phyloP scores from a whole-genome alignment of 2,113 vertebrate genomes.

The Phocoena sinus region DNA sequence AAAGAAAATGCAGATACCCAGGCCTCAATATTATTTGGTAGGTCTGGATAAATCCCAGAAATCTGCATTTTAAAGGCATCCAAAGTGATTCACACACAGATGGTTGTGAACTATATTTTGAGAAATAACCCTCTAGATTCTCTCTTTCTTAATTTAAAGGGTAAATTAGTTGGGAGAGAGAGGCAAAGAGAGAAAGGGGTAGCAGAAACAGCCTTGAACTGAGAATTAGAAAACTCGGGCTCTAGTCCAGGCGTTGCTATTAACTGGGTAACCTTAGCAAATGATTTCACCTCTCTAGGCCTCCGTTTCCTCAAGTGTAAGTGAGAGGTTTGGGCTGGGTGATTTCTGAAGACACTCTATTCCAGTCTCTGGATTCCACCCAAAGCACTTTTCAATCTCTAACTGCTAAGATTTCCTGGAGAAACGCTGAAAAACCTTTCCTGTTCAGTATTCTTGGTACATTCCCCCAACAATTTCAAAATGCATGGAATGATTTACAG shows the following conservation, averaged over 20 bases:
- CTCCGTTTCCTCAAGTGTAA: neutral
- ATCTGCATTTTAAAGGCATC: neutral
- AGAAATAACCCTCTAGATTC: neutral
- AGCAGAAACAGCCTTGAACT: neutral
- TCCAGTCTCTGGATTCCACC: neutral
- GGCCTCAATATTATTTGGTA: neutral
- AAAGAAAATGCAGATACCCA: neutral
- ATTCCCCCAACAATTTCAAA: slow-evolving; percentile 36
- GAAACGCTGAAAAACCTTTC: neutral
- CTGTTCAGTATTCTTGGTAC: neutral
- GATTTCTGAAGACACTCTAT: neutral
- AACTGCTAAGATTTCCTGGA: neutral
- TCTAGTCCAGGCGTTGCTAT: neutral
- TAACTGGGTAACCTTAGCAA: neutral
- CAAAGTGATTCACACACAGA: neutral
- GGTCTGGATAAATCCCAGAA: neutral
- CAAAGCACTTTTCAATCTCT: neutral
- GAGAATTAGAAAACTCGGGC: neutral
- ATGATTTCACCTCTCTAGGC: neutral
- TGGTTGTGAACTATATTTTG: neutral
- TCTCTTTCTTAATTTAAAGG: neutral
- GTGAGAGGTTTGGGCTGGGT: neutral
- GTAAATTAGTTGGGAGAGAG: neutral
- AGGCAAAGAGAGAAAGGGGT: neutral
- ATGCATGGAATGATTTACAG: neutral